These are phyloP conservation scores for Tamias sibiricus DNA, from an alignment of 2,113 vertebrate species.

Conservation along the genomic window DNA sequence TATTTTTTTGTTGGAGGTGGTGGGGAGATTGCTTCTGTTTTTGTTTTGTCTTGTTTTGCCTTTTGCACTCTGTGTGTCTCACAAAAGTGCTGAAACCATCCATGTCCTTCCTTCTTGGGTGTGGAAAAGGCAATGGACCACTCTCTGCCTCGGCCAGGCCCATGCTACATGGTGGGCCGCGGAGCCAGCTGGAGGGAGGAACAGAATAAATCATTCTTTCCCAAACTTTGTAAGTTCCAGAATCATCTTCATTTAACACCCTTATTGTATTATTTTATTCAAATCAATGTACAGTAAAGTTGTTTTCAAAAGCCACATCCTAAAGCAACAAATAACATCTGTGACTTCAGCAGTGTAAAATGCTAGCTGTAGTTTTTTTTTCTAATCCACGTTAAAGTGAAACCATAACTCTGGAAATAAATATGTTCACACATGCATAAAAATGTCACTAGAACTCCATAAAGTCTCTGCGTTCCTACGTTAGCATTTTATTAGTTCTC, in stretches of 20 bases:
- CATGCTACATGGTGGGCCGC: no score
- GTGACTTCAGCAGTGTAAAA: not conserved
- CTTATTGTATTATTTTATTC: not conserved
- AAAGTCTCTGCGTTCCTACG: not conserved
- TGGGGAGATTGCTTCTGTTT: no score
- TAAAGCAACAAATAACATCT: not conserved
- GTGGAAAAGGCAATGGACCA: not conserved
- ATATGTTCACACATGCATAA: not conserved
- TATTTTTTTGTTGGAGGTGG: no score
- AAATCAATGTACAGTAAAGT: not conserved
- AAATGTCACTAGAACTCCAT: conserved; percentile 1
- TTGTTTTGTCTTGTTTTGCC: no score
- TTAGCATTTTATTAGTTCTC: conserved; percentile 35
- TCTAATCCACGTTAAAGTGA: not conserved
- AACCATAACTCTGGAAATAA: not conserved
- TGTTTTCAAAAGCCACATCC: conserved; percentile 33
- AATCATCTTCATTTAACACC: not conserved
- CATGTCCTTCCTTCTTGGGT: not conserved
- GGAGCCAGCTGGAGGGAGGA: not conserved
- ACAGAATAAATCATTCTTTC: not conserved
- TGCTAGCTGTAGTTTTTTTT: not conserved
- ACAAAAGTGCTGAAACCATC: not conserved
- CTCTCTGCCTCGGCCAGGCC: not conserved
- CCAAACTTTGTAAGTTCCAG: not conserved
- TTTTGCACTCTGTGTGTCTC: not conserved